phyloP scores from a whole-genome alignment of 2,888 invertebrate species.

The Octonoba sinensis region DNA sequence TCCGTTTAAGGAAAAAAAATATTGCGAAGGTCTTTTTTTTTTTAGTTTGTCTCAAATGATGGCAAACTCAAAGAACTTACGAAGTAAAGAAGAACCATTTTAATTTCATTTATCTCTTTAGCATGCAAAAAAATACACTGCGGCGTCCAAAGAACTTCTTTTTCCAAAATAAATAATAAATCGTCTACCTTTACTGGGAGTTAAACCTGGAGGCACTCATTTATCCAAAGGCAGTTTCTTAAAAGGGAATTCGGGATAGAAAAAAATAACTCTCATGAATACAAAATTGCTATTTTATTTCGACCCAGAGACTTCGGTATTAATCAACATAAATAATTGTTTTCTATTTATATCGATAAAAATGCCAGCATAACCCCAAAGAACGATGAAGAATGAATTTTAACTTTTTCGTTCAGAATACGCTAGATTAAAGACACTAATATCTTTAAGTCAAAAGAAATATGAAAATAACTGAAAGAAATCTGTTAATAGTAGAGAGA shows the following conservation, averaged over 20 bases:
- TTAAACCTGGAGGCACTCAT: slow-evolving; percentile 27
- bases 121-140: slow-evolving; percentile 6
- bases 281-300: slow-evolving; percentile 38
- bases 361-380: not conserved
- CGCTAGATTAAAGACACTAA: too few species aligned
- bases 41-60: slow-evolving; percentile 1
- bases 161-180: slow-evolving; percentile 50
- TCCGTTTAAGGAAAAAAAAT: too few species aligned
- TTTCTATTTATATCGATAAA: slow-evolving; percentile 20
- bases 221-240: slow-evolving; percentile 32
- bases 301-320: slow-evolving; percentile 27
- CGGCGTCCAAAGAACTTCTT: slow-evolving; percentile 1
- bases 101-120: slow-evolving; percentile 17
- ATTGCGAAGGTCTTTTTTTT: too few species aligned
- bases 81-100: slow-evolving; percentile 17
- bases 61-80: slow-evolving; percentile 4
- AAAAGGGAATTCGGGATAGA: slow-evolving; percentile 16
- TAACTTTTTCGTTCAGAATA: too few species aligned
- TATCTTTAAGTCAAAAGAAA: too few species aligned
- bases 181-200: slow-evolving; percentile 32
- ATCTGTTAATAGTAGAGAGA: too few species aligned
- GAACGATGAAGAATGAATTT: not conserved
- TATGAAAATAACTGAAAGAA: too few species aligned
- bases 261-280: slow-evolving; percentile 35
- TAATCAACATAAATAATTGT: slow-evolving; percentile 46